phyloP scores from a whole-genome alignment of 2,797 vertebrate genomes.

The Myioborus melanocephalus region DNA sequence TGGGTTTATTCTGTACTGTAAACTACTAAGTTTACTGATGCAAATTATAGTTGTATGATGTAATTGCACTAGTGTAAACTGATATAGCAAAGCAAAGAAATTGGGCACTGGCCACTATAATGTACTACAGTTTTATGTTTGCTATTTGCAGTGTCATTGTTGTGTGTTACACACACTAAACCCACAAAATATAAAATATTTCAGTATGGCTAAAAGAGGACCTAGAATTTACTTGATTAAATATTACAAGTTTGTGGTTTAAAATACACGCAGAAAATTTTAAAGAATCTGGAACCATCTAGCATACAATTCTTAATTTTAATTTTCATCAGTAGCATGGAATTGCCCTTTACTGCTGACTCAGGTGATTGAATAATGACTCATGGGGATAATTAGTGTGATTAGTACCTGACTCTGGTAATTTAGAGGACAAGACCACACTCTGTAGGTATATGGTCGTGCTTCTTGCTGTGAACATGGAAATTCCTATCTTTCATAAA shows the following conservation, averaged over 20 bases:
- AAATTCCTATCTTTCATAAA: background rate
- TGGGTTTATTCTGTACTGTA: background rate
- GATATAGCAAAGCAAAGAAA: background rate
- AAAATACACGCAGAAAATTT: background rate
- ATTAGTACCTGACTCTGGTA: background rate
- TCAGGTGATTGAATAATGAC: background rate
- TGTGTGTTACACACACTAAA: background rate
- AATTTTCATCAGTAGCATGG: background rate
- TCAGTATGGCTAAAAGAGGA: background rate
- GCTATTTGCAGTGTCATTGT: background rate
- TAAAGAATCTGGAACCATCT: background rate
- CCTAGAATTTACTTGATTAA: background rate
- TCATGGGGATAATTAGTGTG: background rate
- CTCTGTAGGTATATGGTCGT: rapidly evolving
- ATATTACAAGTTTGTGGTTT: background rate
- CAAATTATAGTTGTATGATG: background rate
- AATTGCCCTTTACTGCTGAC: background rate
- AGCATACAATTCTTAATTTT: background rate
- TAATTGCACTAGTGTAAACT: background rate
- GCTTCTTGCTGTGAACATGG: background rate
- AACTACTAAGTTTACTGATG: background rate
- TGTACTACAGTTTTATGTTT: background rate
- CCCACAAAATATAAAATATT: background rate
- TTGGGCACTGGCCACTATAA: background rate
- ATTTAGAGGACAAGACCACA: background rate